Evolutionary conservation across 2,113 vertebrate species (phyloP), one percentile per base, ranked within the genome.

Genomic region (Anoura caudifer): DNA sequence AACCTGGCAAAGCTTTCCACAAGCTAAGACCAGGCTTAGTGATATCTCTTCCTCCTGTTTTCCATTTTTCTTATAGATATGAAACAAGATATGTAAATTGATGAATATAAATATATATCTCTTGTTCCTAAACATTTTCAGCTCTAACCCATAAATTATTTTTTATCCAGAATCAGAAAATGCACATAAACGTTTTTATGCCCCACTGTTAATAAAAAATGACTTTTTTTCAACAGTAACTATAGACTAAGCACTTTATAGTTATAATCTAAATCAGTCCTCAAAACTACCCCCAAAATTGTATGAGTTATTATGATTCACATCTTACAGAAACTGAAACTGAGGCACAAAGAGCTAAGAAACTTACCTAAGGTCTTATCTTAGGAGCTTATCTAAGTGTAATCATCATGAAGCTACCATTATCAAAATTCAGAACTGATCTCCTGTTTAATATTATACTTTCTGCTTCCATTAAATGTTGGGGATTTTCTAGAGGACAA

Each of bases 41-140:
- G 95, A 96, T 85, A 96, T 83, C 87, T 96, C 92, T 91, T 76
- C 93, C 89, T 82, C 90, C 50, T 98, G 82, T 97, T 94, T 98
- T 98, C 97, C 95, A 77, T 20, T 76, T 76, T 87, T 87, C 89
- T 69, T 56, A 7, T 52, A 73, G 17, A 91, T 75, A 43, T 91
- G 70, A 90, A 87, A 90, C 31, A 84, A 94, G 45, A 90, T 38
- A 28, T 24, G 16, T 47, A 56, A 28, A 79, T 77, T 52, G 36
- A 54, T 61, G 91, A 82, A 83, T 77, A 56, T 17, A 90, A 79
- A 16, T 43, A 52, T 70, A 52, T 41, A 69, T 41, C 10, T 82
- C 43, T 81, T 84, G 1, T 83, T 95, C 82, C 28, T 72, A 95
- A 98, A 92, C 84, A 56, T 97, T 97, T 98, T 97, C 85, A 97